A percentile compares a stretch with the other conserved stretches of the same genome.
phyloP scores from a whole-genome alignment of 2,113 vertebrate genomes.

The Acanthochromis polyacanthus region DNA sequence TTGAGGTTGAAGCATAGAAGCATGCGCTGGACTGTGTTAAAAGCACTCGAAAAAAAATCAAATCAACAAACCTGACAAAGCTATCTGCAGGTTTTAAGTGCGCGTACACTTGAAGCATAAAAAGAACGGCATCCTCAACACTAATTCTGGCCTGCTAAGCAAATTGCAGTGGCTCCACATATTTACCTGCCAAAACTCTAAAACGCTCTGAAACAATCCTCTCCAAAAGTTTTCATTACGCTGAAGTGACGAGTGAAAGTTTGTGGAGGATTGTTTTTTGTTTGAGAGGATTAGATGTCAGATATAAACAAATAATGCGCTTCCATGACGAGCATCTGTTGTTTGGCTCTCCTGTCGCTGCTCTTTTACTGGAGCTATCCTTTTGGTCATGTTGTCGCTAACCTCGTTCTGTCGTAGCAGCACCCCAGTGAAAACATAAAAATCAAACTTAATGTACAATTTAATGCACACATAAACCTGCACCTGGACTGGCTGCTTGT shows the following conservation, averaged over 20 bases:
- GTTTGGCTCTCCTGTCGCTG: constrained; percentile 48
- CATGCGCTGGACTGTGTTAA: constrained; percentile 56
- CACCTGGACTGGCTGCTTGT: constrained; percentile 70
- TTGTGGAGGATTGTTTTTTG: constrained; percentile 46
- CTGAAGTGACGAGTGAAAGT: constrained; percentile 44
- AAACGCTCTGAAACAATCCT: constrained; percentile 45
- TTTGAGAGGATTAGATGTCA: constrained; percentile 32
- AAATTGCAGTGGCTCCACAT: constrained; percentile 48
- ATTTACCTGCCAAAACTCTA: constrained; percentile 49
- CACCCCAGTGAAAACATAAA: constrained; percentile 65
- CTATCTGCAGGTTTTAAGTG: constrained; percentile 49
- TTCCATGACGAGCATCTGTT: constrained; percentile 69
- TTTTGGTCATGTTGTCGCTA: constrained; percentile 56
- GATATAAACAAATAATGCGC: constrained; percentile 63
- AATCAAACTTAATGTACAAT: constrained; percentile 71
- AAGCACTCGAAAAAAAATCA: constrained; percentile 63
- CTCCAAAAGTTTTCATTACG: constrained; percentile 54
- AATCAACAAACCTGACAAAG: constrained; percentile 55
- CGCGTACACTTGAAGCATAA: constrained; percentile 37
- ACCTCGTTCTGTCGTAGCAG: constrained; percentile 60
- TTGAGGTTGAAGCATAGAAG: constrained; percentile 44
- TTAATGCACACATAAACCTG: constrained; percentile 78
- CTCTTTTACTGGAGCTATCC: constrained; percentile 60
- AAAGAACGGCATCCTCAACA: constrained; percentile 57
- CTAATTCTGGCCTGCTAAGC: constrained; percentile 57